phyloP scores from a whole-genome alignment of 2,888 invertebrate species.

The Sepioteuthis lessoniana region DNA sequence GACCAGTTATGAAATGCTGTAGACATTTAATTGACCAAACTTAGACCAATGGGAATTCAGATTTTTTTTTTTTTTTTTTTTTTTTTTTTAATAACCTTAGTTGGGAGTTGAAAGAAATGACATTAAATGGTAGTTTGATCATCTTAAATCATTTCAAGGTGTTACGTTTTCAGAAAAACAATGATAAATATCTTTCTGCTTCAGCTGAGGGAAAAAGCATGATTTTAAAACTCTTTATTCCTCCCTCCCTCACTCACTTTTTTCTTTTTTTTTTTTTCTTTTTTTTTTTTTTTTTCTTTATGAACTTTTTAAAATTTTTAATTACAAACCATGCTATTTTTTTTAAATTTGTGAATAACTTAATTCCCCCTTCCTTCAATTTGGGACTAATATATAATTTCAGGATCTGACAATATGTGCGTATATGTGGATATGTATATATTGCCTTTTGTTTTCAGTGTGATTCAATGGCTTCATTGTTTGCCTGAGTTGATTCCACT shows the following conservation, averaged over 20 bases:
- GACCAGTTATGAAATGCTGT: no score
- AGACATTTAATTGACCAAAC: no score
- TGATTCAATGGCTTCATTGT: slow-evolving; percentile 36
- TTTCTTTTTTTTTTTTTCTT: background rate
- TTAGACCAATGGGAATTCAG: background rate
- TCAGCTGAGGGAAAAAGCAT: background rate
- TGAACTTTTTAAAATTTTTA: background rate
- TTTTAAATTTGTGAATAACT: background rate
- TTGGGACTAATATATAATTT: slow-evolving; percentile 24
- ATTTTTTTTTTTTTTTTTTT: background rate
- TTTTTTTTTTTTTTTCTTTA: background rate
- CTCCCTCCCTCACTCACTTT: background rate
- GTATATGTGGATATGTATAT: background rate
- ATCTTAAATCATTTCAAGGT: no score
- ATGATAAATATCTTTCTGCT: background rate
- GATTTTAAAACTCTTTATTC: background rate
- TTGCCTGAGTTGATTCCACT: background rate
- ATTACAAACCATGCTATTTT: background rate
- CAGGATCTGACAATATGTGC: background rate
- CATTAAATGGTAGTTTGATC: background rate
- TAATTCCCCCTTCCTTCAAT: background rate
- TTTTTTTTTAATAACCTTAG: background rate
- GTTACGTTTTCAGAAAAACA: background rate
- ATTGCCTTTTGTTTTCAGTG: slow-evolving; percentile 24
- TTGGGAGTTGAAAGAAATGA: background rate